phyloP scores from a whole-genome alignment of 2,888 invertebrate genomes.

The Acanthococcus lagerstroemiae region DNA sequence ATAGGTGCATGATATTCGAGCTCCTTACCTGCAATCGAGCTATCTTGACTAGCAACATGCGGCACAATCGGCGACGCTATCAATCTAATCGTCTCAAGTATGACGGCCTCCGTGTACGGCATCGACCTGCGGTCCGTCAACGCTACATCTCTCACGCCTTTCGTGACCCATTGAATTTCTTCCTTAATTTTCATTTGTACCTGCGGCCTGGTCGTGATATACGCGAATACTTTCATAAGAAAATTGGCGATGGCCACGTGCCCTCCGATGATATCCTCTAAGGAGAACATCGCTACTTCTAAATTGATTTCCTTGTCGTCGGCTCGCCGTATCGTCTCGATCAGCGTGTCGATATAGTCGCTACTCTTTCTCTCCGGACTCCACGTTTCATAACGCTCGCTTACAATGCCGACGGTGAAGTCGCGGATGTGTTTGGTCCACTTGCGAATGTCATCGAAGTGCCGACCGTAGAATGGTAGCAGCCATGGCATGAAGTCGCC shows the following conservation, averaged over 20 bases:
- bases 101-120: slow-evolving; percentile 52
- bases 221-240: slow-evolving; percentile 50
- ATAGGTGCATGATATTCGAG: too few species aligned
- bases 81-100: slow-evolving; percentile 52
- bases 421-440: slow-evolving; percentile 48
- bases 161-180: slow-evolving; percentile 46
- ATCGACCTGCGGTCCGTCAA: slow-evolving; percentile 46
- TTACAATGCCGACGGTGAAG: slow-evolving; percentile 47
- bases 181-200: slow-evolving; percentile 48
- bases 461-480: slow-evolving; percentile 47
- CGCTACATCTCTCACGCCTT: slow-evolving; percentile 38
- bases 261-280: slow-evolving; percentile 50
- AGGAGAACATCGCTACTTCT: slow-evolving; percentile 47
- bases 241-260: slow-evolving; percentile 57
- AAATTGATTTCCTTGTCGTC: slow-evolving; percentile 42
- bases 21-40: slow-evolving; percentile 49
- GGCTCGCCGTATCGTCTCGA: slow-evolving; percentile 46
- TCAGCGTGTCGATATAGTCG: slow-evolving; percentile 52
- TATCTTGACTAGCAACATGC: slow-evolving; percentile 54
- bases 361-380: slow-evolving; percentile 38
- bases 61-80: slow-evolving; percentile 60
- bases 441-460: slow-evolving; percentile 46
- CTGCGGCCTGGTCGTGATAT: slow-evolving; percentile 46
- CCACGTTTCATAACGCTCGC: slow-evolving; percentile 45
- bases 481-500: slow-evolving; percentile 56